Evolutionary conservation across 2,113 vertebrate species (phyloP), one percentile per base, ranked within the genome.

Genomic region (Perca schrenkii): DNA sequence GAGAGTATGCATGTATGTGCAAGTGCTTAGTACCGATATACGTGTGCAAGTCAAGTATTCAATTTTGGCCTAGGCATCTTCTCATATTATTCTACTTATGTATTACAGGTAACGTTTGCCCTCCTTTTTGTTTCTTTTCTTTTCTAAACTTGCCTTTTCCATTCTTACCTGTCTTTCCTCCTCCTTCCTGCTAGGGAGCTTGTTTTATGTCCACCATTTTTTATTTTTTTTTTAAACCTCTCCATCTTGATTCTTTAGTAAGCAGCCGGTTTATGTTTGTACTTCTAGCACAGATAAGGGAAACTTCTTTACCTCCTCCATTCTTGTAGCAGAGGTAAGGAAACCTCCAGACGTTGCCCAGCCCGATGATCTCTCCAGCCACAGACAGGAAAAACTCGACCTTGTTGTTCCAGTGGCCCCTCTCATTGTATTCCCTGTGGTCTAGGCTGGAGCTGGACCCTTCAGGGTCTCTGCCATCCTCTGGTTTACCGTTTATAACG

Each of bases 311-410:
- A 99, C 98, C 98, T 96, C 98, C 98, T 91, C 98, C 98, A 74
- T 99, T 99, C 94, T 99, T 99, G 96, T 99, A 99, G 94, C 98
- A 99, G 85, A 99, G 98, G 88, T 99, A 99, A 1, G 98, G 98
- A 90, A 99, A 99, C 86, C 98, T 96, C 98, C 98, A 99, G 25
- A 99, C 98, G 6, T 99, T 99, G 58, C 98, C 98, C 89, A 99
- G 91, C 22, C 98, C 98, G 36, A 99, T 99, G 90, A 99, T 99
- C 94, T 99, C 98, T 91, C 98, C 98, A 1, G 98, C 98, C 93
- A 99, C 98, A 50, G 98, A 99, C 84, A 99, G 96, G 90, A 99
- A 87, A 90, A 99, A 99, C 94, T 99, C 98, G 58, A 99, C 93
- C 95, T 99, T 99, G 91, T 98, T 99, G 95, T 98, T 99, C 98